Evolutionary conservation across 2,797 vertebrate genomes (phyloP).

Genomic region (Erithacus rubecula): DNA sequence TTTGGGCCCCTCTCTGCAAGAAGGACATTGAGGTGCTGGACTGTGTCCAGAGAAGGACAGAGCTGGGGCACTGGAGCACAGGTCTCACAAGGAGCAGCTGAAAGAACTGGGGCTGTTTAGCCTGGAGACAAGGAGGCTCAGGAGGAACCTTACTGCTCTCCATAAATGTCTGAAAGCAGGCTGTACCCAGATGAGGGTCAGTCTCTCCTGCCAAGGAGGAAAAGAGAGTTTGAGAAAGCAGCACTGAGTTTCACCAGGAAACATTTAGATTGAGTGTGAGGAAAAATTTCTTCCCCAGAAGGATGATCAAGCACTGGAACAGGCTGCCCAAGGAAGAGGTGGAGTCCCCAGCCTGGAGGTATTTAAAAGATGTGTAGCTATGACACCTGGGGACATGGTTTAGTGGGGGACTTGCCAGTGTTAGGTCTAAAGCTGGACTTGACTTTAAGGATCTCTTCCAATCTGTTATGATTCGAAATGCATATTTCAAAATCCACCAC

Average conservation of each 20-base stretch:
- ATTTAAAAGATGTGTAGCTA: background rate
- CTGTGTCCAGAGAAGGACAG: rapidly evolving
- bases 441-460: background rate
- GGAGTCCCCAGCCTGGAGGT: background rate
- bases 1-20: background rate
- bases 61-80: background rate
- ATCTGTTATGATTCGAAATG: background rate
- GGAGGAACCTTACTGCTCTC: rapidly evolving
- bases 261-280: background rate
- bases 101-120: background rate
- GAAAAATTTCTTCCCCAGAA: background rate
- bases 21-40: background rate
- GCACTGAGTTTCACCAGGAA: background rate
- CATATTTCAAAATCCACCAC: background rate
- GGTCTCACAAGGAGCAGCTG: rapidly evolving
- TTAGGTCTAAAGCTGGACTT: background rate
- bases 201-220: background rate
- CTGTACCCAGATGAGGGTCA: background rate
- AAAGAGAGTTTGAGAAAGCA: background rate
- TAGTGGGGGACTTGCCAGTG: background rate
- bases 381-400: background rate
- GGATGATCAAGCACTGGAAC: background rate
- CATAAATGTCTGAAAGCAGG: background rate
- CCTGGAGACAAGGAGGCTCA: background rate
- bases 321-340: background rate